Conservation (phyloP, 2,113 vertebrate genomes). For the Prietella phreatophila region DNA sequence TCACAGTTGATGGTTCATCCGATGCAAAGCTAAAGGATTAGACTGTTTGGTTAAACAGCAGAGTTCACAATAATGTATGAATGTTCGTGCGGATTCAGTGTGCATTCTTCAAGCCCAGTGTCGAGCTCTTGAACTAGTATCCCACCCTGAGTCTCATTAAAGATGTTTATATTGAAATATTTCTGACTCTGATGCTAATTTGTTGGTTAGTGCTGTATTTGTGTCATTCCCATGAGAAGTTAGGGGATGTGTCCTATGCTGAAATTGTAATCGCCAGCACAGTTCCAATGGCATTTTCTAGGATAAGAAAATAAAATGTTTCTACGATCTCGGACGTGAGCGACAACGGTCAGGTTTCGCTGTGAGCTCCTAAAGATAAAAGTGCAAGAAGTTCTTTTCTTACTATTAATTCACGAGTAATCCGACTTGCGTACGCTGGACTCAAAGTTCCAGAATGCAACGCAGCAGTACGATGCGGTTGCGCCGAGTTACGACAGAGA, state of each 20-base stretch:
- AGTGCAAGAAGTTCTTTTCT: no score
- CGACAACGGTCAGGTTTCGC: not conserved
- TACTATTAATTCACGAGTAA: not conserved
- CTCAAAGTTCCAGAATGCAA: not conserved
- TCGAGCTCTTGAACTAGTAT: not conserved
- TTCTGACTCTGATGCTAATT: not conserved
- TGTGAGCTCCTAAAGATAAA: not conserved
- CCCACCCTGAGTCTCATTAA: not conserved
- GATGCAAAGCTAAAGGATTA: not conserved
- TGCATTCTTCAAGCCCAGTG: not conserved
- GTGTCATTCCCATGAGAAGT: not conserved
- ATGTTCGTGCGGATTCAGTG: not conserved
- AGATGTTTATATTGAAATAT: not conserved
- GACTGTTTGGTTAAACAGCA: not conserved
- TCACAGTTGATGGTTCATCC: not conserved
- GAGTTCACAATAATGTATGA: slow-evolving; percentile 8
- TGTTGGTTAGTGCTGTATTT: not conserved
- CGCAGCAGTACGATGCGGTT: not conserved
- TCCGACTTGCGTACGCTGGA: not conserved
- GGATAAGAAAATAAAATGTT: not conserved
- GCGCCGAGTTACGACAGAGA: not conserved
- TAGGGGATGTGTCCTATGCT: not conserved
- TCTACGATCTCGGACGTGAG: no score
- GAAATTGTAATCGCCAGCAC: not conserved
- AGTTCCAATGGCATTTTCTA: not conserved